phyloP scores from a whole-genome alignment of 2,888 invertebrate species.

The Agapostemon virescens region DNA sequence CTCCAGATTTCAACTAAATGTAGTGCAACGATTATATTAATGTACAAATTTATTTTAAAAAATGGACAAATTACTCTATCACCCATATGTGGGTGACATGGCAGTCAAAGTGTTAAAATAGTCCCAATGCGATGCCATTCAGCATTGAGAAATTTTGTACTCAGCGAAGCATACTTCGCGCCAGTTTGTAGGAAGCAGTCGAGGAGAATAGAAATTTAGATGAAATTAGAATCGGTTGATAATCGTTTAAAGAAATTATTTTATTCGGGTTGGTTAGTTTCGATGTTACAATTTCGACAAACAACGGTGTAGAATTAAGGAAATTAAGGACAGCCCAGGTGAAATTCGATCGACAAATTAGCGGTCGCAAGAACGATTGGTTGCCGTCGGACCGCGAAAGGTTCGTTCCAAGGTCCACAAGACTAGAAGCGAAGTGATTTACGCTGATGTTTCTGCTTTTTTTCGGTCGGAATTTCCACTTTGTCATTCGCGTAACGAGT shows the following conservation, averaged over 20 bases:
- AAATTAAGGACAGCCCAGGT: neutral
- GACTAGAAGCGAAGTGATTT: neutral
- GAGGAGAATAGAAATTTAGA: neutral
- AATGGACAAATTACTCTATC: no score
- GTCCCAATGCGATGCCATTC: neutral
- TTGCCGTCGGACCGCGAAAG: slow-evolving; percentile 66
- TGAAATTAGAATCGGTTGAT: neutral
- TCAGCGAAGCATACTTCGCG: neutral
- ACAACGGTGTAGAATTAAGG: neutral
- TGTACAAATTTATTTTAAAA: no score
- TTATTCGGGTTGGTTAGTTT: no score
- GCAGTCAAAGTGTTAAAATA: neutral
- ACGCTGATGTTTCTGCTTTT: slow-evolving; percentile 2
- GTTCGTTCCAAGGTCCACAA: slow-evolving; percentile 8
- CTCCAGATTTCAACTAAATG: no score
- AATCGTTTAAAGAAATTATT: neutral
- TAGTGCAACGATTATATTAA: no score
- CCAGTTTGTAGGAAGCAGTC: neutral
- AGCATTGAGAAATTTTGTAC: neutral
- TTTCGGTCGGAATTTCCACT: slow-evolving; percentile 49
- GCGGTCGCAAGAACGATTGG: slow-evolving; percentile 15
- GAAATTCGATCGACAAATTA: neutral
- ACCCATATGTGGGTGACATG: no score
- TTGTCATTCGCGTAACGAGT: neutral
- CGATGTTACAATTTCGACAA: neutral